Evolutionary conservation across 2,797 vertebrate genomes (phyloP).

Genomic region (Lophotriccus pileatus): DNA sequence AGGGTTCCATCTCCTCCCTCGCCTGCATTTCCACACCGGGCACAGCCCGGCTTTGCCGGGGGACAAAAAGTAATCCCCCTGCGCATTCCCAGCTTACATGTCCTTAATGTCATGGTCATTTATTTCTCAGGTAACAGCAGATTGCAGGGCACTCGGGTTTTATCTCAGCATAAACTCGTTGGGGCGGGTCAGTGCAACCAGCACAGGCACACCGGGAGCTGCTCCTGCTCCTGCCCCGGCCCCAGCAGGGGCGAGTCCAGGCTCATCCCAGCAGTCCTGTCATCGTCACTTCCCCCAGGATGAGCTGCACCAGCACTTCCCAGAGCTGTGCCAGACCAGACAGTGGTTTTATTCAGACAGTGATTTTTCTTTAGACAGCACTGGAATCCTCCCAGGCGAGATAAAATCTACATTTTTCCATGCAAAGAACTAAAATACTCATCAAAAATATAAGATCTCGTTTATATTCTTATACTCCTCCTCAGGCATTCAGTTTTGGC

Average conservation of each 20-base stretch:
- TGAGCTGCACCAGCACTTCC: not conserved
- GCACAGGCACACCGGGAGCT: fast-evolving
- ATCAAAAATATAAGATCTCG: not conserved
- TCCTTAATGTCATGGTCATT: not conserved
- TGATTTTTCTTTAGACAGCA: not conserved
- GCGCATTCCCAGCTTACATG: fast-evolving
- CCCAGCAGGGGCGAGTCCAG: not conserved
- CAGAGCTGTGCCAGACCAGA: not conserved
- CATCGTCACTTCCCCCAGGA: not conserved
- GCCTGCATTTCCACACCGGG: fast-evolving
- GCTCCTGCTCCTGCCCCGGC: not conserved
- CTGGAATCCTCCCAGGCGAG: conserved; percentile 24
- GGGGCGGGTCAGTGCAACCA: not conserved
- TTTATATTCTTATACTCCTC: not conserved
- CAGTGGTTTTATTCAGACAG: not conserved
- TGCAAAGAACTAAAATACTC: not conserved
- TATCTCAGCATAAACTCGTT: not conserved
- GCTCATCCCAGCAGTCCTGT: not conserved
- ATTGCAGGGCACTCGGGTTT: not conserved
- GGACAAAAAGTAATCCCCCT: not conserved
- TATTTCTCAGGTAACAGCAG: not conserved
- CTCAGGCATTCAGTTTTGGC: conserved; percentile 30
- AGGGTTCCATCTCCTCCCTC: not conserved
- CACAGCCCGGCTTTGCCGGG: not conserved
- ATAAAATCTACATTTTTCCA: conserved; percentile 42